A percentile compares a stretch with the other conserved stretches of the same genome.
Conservation (phyloP, 35 echinoderm and acorn worm species). For the Apostichopus parvimensis region DNA sequence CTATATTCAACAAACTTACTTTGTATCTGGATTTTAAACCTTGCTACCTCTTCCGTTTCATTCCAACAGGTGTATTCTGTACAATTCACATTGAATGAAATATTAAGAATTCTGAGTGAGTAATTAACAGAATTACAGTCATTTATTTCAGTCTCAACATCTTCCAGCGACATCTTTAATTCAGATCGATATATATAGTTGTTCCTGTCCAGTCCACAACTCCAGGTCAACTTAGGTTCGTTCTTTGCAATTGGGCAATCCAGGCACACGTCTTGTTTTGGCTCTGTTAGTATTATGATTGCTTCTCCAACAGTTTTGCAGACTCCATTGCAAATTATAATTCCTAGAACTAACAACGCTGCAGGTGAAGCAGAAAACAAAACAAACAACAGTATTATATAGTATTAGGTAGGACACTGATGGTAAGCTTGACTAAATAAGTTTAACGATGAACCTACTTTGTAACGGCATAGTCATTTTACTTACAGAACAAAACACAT, state of each 20-base stretch:
- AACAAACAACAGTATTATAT: background rate
- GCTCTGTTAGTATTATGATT: background rate
- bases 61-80: background rate
- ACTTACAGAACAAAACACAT: too few species aligned
- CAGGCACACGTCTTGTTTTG: background rate
- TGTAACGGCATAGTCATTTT: too few species aligned
- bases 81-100: background rate
- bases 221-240: background rate
- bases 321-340: background rate
- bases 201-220: background rate
- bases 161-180: fast-evolving
- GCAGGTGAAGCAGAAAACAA: background rate
- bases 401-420: too few species aligned
- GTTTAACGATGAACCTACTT: too few species aligned
- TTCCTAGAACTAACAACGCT: background rate
- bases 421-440: too few species aligned
- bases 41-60: too few species aligned
- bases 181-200: background rate
- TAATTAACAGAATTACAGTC: background rate
- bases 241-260: background rate
- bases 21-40: too few species aligned
- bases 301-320: background rate
- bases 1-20: too few species aligned
- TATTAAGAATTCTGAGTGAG: background rate
- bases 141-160: background rate